These are phyloP conservation scores for Nesogale talazaci DNA, from an alignment of 2,113 vertebrate genomes.

Conservation along the genomic window DNA sequence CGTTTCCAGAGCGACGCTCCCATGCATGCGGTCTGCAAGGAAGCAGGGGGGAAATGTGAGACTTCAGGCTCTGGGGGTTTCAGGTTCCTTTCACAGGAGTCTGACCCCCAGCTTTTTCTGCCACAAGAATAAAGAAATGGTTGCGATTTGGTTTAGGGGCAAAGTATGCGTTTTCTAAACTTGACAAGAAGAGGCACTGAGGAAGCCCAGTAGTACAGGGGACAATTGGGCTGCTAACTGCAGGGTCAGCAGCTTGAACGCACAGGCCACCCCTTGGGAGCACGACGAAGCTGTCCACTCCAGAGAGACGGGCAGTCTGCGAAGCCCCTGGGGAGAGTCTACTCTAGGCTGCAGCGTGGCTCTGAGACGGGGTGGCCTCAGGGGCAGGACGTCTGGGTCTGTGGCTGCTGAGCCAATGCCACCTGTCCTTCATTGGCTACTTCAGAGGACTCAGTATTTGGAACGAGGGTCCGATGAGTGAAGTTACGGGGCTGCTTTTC, in stretches of 20 bases:
- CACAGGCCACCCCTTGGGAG: too few relatives aligned
- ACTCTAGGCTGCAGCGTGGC: too few relatives aligned
- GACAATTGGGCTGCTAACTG: too few relatives aligned
- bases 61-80: slow-evolving; percentile 60
- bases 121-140: slow-evolving; percentile 14
- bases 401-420: too few relatives aligned
- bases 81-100: slow-evolving; percentile 61
- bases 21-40: slow-evolving; percentile 90
- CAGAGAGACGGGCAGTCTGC: too few relatives aligned
- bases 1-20: slow-evolving; percentile 92
- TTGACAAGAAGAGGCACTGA: background rate
- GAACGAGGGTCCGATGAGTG: slow-evolving; percentile 70
- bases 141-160: background rate
- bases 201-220: too few relatives aligned
- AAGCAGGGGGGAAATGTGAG: slow-evolving; percentile 59
- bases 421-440: slow-evolving; percentile 42
- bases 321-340: too few relatives aligned
- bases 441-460: slow-evolving; percentile 33
- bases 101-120: slow-evolving; percentile 57
- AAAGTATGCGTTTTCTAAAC: background rate
- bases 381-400: too few relatives aligned
- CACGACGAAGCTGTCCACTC: too few relatives aligned
- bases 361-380: too few relatives aligned
- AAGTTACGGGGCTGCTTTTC: slow-evolving; percentile 58
- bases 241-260: too few relatives aligned